phyloP scores from a whole-genome alignment of 2,797 vertebrate genomes.

The Salmo trutta region DNA sequence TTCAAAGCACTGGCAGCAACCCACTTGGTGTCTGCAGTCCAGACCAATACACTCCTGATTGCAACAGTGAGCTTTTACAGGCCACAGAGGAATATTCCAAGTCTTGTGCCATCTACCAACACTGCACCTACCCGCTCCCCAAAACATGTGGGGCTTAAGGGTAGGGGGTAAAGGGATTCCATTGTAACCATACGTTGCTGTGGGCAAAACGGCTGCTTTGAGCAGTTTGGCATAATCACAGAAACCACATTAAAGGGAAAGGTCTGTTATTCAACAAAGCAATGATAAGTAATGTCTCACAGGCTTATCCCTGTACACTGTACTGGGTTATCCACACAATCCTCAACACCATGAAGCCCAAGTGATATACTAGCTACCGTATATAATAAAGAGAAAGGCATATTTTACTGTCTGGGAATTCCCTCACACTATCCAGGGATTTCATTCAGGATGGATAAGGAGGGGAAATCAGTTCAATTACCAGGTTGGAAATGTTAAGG shows the following conservation, averaged over 20 bases:
- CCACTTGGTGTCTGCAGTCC: conserved; percentile 80
- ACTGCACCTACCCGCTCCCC: conserved; percentile 61
- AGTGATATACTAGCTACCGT: conserved; percentile 58
- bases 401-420: conserved; percentile 56
- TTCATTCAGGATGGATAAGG: conserved; percentile 43
- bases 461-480: conserved; percentile 54
- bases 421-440: conserved; percentile 42
- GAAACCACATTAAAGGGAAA: conserved; percentile 69
- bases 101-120: conserved; percentile 76
- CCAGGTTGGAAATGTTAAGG: conserved; percentile 43
- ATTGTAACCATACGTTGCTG: conserved; percentile 76
- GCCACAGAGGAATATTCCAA: conserved; percentile 65
- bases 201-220: conserved; percentile 72
- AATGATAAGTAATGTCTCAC: conserved; percentile 75
- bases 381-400: conserved; percentile 42
- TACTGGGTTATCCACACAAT: conserved; percentile 18
- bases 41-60: conserved; percentile 76
- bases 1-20: conserved; percentile 90
- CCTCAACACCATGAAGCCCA: conserved; percentile 41
- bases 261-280: conserved; percentile 67
- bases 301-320: conserved; percentile 56
- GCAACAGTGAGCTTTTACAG: conserved; percentile 77
- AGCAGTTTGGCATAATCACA: conserved; percentile 80
- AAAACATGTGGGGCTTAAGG: conserved; percentile 46
- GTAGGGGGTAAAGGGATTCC: conserved; percentile 66